Conservation (phyloP, 2,113 vertebrate species). For the Excalfactoria chinensis region DNA sequence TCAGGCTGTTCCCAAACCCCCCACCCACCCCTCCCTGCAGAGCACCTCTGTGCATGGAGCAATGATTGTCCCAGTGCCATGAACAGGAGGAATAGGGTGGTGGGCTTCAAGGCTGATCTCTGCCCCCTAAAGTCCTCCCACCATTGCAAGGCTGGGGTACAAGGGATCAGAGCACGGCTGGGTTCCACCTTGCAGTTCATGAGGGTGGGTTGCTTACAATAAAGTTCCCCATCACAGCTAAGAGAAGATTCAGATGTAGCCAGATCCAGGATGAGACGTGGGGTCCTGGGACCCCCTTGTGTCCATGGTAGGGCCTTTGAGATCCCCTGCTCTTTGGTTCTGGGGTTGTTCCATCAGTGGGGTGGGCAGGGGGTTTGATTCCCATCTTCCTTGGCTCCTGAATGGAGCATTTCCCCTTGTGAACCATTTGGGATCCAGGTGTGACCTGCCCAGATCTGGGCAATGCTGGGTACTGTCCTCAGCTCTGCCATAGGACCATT, state of each 20-base stretch:
- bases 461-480: neutral
- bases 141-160: accelerated
- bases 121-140: neutral
- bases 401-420: neutral
- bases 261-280: accelerated
- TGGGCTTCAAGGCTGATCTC: accelerated
- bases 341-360: neutral
- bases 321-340: neutral
- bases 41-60: neutral
- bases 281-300: neutral
- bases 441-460: neutral
- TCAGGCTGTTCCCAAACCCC: accelerated
- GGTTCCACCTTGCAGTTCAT: accelerated
- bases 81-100: neutral
- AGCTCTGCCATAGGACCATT: no score
- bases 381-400: neutral
- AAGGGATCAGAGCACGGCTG: neutral
- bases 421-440: neutral
- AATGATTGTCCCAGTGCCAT: neutral
- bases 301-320: accelerated
- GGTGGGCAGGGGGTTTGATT: neutral
- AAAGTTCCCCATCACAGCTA: neutral
- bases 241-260: neutral
- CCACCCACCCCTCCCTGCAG: neutral
- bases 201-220: neutral